Base-by-base conservation (phyloP, 2,113 vertebrate species). In the Pteruthius melanotis region DNA sequence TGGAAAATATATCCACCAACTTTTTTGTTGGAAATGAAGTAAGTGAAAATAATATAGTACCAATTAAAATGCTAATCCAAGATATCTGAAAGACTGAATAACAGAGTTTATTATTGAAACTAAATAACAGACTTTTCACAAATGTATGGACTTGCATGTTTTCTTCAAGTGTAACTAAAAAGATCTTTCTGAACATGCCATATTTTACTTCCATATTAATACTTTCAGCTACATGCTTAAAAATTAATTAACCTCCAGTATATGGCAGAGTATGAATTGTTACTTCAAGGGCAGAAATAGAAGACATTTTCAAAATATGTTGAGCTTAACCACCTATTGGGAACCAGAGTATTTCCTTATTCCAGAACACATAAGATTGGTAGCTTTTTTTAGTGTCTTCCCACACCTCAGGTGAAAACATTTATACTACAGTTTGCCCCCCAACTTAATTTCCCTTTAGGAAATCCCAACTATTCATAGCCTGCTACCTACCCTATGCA, bases 1-100 rank as follows among this genome's bases (percentile, higher is more conserved):
- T 98, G 78, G 93, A 98, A 4, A 97, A 97, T 44, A 96, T 99
- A 96, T 98, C 98, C 87, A 99, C 98, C 2, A 97, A 95, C 59
- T 97, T 99, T 83, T 99, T 98, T 47, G 93, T 98, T 61, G 99
- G 99, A 94, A 99, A 99, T 33, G 98, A 99, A 98, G 99, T 99
- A 97, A 98, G 97, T 89, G 24, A 59, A 87, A 92, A 63, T 49
- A 80, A 21, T 5, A 12, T 39, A 74, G 70, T 78, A 82, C 13
- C 59, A 89, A 64, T 40, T 47, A 83, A 96, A 87, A 59, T 60
- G 13, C 56, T 94, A 45, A 72, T 39, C 20, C 39, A 69, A 77
- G 40, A 52, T 68, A 65, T 27, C 16, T 5, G 2, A 68, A 91
- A 71, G 70, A 68, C 42, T 10, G 15, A 87, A 50, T 11, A 66